Evolutionary conservation across 2,888 invertebrate genomes (phyloP).

Genomic region (Autographa pulchrina): DNA sequence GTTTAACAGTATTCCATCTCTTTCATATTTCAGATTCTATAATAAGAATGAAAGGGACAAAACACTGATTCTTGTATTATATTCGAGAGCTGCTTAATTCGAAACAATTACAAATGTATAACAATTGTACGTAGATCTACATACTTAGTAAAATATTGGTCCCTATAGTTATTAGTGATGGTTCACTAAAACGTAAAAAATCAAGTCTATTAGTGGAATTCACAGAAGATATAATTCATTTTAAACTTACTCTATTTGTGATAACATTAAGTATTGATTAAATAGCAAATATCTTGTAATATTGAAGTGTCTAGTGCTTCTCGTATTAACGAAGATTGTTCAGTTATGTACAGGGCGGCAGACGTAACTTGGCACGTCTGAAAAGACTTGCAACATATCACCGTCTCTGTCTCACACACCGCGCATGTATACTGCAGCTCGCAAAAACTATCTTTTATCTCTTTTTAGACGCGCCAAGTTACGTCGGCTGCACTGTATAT

Average conservation of each 20-base stretch:
- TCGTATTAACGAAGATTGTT: not conserved
- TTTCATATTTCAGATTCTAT: not conserved
- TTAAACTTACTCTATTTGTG: not conserved
- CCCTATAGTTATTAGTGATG: not conserved
- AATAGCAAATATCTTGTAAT: not conserved
- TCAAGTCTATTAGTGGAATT: not conserved
- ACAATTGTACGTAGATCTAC: conserved; percentile 14
- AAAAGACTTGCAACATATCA: no score
- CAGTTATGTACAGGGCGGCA: no score
- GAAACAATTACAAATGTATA: conserved; percentile 26
- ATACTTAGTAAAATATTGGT: conserved; percentile 7
- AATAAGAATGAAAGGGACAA: not conserved
- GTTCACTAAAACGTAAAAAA: not conserved
- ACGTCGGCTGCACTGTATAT: no score
- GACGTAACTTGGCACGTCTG: no score
- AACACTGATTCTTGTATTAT: not conserved
- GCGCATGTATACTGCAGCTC: no score
- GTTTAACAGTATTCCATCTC: not conserved
- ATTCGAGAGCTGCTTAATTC: not conserved
- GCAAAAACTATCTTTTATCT: no score
- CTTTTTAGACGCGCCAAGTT: no score
- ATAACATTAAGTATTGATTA: not conserved
- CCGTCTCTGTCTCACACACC: no score
- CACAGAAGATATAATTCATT: conserved; percentile 3
- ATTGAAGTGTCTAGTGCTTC: not conserved